Conservation (phyloP, 2,113 vertebrate genomes). For the Bagarius yarrelli region DNA sequence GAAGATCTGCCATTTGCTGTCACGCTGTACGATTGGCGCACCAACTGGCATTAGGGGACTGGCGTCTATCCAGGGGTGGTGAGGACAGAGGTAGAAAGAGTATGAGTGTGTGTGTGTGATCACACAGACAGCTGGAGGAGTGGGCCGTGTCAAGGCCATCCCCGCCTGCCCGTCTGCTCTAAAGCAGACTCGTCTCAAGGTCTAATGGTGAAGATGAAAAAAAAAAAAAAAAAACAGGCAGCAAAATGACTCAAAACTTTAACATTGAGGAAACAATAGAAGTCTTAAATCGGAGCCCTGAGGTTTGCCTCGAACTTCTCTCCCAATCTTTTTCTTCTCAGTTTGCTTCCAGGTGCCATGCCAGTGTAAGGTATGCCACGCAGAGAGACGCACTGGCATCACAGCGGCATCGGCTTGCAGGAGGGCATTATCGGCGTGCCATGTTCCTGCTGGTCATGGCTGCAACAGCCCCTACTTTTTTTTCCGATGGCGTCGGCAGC, state of each 20-base stretch:
- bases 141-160: constrained; percentile 51
- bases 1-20: constrained; percentile 50
- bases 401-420: constrained; percentile 23
- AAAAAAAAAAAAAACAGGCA: not conserved
- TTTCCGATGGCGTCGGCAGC: constrained; percentile 65
- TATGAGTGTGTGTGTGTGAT: constrained; percentile 25
- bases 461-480: constrained; percentile 44
- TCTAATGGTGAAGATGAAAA: constrained; percentile 37
- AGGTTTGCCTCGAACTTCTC: not conserved
- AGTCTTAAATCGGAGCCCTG: not conserved
- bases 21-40: constrained; percentile 49
- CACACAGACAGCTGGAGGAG: constrained; percentile 51
- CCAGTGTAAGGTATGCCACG: constrained; percentile 2
- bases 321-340: not conserved
- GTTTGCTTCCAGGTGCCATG: constrained; percentile 19
- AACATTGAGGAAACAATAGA: not conserved
- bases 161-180: constrained; percentile 52
- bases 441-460: constrained; percentile 57
- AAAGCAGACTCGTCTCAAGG: constrained; percentile 32
- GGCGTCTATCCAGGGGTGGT: constrained; percentile 48
- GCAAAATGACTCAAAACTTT: not conserved
- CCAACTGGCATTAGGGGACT: constrained; percentile 49
- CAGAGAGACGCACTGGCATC: constrained; percentile 13
- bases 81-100: constrained; percentile 38
- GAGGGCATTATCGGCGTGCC: constrained; percentile 41